Conservation (phyloP, 1,140 invertebrate genomes). For the Anoplophora glabripennis region DNA sequence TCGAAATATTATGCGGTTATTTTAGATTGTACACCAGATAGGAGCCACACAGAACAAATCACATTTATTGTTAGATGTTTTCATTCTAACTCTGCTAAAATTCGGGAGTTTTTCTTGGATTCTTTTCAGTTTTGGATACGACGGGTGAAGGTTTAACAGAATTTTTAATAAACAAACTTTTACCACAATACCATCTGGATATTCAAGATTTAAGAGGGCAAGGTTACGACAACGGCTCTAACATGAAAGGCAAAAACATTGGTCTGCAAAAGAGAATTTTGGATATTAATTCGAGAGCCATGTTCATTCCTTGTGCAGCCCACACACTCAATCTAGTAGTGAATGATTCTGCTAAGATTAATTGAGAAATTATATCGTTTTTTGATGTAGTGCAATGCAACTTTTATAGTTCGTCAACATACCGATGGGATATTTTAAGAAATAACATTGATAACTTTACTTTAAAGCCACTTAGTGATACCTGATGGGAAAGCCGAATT, state of each 20-base stretch:
- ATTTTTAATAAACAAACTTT: conserved; percentile 7
- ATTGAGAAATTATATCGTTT: conserved; percentile 9
- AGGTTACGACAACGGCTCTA: conserved; percentile 42
- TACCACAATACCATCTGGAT: conserved; percentile 12
- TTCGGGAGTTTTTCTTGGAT: neutral
- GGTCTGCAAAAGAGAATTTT: conserved; percentile 22
- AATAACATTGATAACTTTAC: conserved; percentile 2
- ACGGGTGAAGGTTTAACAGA: conserved; percentile 12
- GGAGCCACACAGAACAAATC: conserved; percentile 11
- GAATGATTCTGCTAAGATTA: conserved; percentile 25
- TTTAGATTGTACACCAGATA: conserved; percentile 17
- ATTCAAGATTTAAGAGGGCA: conserved; percentile 36
- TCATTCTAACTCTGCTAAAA: neutral
- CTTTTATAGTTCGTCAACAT: conserved; percentile 13
- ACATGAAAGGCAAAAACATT: conserved; percentile 37
- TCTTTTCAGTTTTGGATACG: neutral
- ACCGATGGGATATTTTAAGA: conserved; percentile 5
- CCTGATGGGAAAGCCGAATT: conserved; percentile 15
- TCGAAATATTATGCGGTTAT: conserved; percentile 9
- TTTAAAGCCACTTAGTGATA: conserved; percentile 9
- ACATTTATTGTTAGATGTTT: conserved; percentile 9
- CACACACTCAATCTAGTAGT: conserved; percentile 33
- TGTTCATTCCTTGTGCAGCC: conserved; percentile 23
- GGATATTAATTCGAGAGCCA: conserved; percentile 20
- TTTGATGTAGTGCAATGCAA: conserved; percentile 20